Conservation (phyloP, 2,797 vertebrate genomes). For the Halcyon chelicuti region DNA sequence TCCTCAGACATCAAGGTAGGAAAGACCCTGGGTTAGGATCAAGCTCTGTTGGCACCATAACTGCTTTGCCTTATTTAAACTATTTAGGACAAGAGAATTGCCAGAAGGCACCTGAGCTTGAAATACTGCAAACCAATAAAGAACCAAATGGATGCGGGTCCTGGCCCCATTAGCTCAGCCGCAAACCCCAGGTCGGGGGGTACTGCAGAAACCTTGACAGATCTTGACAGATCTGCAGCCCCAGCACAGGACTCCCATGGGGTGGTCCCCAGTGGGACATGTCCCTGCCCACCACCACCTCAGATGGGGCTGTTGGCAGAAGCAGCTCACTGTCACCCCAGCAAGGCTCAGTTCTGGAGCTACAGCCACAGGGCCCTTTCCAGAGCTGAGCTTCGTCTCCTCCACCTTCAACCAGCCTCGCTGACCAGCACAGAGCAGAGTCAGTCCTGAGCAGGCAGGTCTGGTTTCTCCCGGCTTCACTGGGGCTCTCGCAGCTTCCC, state of each 20-base stretch:
- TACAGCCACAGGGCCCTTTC: too few species aligned
- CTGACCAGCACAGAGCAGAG: background rate
- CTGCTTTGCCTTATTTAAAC: background rate
- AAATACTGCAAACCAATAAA: background rate
- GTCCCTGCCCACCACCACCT: background rate
- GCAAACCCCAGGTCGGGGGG: background rate
- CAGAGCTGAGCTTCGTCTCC: background rate
- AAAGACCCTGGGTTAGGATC: background rate
- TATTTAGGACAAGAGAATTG: background rate
- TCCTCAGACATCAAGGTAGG: background rate
- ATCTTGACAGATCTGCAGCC: background rate
- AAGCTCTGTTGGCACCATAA: background rate
- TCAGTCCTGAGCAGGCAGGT: background rate
- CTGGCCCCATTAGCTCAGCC: background rate
- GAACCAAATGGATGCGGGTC: background rate
- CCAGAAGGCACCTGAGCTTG: background rate
- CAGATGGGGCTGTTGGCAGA: rapidly evolving
- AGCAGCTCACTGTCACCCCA: background rate
- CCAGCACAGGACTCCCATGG: background rate
- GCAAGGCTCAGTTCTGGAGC: background rate
- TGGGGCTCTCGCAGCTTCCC: background rate
- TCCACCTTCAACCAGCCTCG: background rate
- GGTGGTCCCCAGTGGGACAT: background rate
- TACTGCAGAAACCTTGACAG: background rate
- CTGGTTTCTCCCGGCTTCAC: background rate